Conservation (phyloP, 2,888 invertebrate genomes). For the Patella depressa region DNA sequence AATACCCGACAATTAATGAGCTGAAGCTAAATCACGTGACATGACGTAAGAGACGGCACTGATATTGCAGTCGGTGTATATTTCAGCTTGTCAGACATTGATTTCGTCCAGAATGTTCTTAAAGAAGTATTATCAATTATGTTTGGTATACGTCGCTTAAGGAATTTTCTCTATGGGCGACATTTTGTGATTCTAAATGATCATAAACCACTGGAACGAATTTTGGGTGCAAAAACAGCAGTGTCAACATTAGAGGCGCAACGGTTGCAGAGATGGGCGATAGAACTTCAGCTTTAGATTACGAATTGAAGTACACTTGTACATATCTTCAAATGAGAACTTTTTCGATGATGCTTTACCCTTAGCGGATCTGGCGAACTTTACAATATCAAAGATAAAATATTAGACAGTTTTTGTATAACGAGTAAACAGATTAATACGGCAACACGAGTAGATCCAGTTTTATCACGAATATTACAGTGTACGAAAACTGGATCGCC, state of each 20-base stretch:
- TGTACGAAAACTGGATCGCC: constrained; percentile 14
- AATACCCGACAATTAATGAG: too few species aligned
- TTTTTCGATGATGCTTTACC: neutral
- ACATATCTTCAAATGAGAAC: neutral
- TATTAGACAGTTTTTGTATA: neutral
- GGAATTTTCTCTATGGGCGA: neutral
- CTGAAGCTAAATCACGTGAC: too few species aligned
- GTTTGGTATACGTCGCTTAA: neutral
- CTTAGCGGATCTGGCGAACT: neutral
- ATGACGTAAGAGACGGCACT: too few species aligned
- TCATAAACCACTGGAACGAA: constrained; percentile 7
- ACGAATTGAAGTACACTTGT: neutral
- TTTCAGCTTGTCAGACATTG: too few species aligned
- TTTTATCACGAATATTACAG: constrained; percentile 12
- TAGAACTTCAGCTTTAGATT: neutral
- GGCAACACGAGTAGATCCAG: neutral
- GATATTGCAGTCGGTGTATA: too few species aligned
- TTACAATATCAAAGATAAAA: neutral
- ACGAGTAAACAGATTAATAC: neutral
- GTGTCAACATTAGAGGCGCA: neutral
- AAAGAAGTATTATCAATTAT: neutral
- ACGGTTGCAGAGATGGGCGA: neutral
- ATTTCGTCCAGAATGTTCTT: neutral
- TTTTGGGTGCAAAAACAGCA: neutral
- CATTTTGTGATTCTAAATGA: neutral